These are phyloP conservation scores for Galerucella pusilla DNA, from an alignment of 2,888 invertebrate species.

Conservation along the genomic window DNA sequence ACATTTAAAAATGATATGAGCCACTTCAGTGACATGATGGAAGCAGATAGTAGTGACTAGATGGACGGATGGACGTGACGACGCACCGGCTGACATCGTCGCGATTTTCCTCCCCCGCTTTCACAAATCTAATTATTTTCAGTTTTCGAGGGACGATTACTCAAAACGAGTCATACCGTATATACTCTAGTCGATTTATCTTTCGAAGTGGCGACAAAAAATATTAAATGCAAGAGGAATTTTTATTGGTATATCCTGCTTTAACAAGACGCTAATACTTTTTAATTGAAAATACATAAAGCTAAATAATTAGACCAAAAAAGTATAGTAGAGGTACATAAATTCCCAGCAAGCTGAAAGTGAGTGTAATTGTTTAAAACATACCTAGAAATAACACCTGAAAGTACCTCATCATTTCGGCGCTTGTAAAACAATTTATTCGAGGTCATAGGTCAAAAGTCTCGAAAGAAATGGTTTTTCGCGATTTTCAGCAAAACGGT, in stretches of 20 bases:
- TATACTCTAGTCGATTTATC: slow-evolving; percentile 3
- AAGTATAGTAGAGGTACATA: too few species aligned
- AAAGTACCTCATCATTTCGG: too few species aligned
- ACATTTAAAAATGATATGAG: slow-evolving; percentile 59
- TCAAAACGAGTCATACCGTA: slow-evolving; percentile 29
- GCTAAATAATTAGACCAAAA: too few species aligned
- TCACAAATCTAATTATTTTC: slow-evolving; percentile 39
- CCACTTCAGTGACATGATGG: slow-evolving; percentile 44
- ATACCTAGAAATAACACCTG: too few species aligned
- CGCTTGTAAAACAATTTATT: too few species aligned
- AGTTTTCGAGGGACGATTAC: slow-evolving; percentile 34
- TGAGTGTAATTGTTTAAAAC: too few species aligned
- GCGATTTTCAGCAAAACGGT: too few species aligned
- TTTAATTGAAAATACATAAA: too few species aligned
- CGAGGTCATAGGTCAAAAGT: too few species aligned
- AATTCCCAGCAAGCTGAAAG: too few species aligned
- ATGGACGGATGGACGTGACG: slow-evolving; percentile 39
- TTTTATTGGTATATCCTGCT: neutral
- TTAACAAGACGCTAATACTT: neutral
- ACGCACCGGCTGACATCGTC: slow-evolving; percentile 20
- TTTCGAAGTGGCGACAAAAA: neutral
- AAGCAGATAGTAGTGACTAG: slow-evolving; percentile 39
- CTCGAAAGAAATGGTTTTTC: too few species aligned
- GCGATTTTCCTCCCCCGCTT: slow-evolving; percentile 9
- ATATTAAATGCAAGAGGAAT: neutral